Evolutionary conservation across 2,888 invertebrate genomes (phyloP).

Genomic region (Oligia fasciuncula): DNA sequence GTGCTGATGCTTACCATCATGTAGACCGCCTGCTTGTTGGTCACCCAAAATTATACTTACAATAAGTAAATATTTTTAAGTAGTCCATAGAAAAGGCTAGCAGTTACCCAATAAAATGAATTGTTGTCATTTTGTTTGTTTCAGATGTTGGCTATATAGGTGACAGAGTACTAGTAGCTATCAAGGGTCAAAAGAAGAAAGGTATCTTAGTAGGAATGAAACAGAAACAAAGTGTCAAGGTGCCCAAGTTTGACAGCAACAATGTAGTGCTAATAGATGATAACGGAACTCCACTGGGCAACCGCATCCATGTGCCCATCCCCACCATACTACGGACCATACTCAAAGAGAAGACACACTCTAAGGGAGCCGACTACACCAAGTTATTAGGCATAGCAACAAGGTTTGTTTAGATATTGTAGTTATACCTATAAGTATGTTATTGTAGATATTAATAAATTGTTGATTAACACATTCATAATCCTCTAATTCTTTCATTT

Average conservation of each 20-base stretch:
- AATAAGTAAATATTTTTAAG: not conserved
- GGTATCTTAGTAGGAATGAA: constrained; percentile 95
- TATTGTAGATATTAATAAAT: constrained; percentile 69
- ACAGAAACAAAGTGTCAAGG: constrained; percentile 94
- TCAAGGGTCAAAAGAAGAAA: constrained; percentile 98
- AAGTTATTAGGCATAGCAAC: constrained; percentile 97
- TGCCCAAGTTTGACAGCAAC: constrained; percentile 98
- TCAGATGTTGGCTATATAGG: constrained; percentile 91
- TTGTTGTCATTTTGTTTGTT: constrained; percentile 53
- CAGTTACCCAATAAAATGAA: not conserved
- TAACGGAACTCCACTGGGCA: constrained; percentile 98
- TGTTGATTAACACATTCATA: constrained; percentile 3
- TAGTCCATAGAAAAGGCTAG: not conserved
- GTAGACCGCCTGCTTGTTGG: too few species aligned
- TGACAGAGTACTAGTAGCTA: constrained; percentile 97
- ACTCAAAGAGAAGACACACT: constrained; percentile 94
- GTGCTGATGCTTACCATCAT: not conserved
- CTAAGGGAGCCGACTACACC: constrained; percentile 97
- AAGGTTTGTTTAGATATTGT: constrained; percentile 92
- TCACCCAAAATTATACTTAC: not conserved
- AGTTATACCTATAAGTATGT: constrained; percentile 59
- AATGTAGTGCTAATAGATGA: constrained; percentile 99
- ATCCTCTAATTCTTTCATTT: not conserved
- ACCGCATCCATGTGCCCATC: constrained; percentile 98
- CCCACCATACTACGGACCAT: constrained; percentile 96